Base-by-base conservation (phyloP, 1,140 invertebrate species). In the Penaeus chinensis region DNA sequence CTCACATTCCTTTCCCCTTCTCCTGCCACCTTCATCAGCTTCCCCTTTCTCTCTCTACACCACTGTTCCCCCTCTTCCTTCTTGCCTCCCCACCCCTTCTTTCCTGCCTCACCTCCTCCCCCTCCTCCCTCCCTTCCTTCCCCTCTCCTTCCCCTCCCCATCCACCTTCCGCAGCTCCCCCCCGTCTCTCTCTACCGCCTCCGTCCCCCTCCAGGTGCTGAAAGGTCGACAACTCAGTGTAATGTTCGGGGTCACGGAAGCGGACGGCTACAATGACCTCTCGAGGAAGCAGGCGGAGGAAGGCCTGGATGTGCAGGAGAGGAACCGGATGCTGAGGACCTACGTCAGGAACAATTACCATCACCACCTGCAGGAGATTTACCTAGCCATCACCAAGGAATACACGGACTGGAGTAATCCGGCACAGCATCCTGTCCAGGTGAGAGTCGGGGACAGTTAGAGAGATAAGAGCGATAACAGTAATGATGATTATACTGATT, bases 401-500 rank as follows among this genome's bases (percentile, higher is more conserved):
- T 99, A 99, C 92, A 99, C 97, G 3, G 98, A 99, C 92, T 99
- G 98, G 98, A 97, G 98, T 91, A 94, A 96, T 90, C 97, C 97
- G 3, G 95, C 97, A 13, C 97, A 98, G 91, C 97, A 98, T 94
- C 97, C 97, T 32, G 96, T 84, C 8, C 79, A 87, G 62, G 96
- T 97, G 89, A 32, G 65, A 54, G 37, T 4, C 37, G 7, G 37
- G 4, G 37, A 42, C 74, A 65, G n/a, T 22, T 76, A 13, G n/a
- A 8, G 37, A 42, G 37, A 42, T 42, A 42, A 42, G 37, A 42
- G 7, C 0, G 37, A 42, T 42, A 42, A 42, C 4, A 2, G 0
- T 42, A 8, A 42, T 2, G 7, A 7, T 42, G 37, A 42, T 7
- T 42, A 42, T 42, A 8, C 37, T 8, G 37, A 42, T 42, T 42